Evolutionary conservation across 2,888 invertebrate species (phyloP).

Genomic region (Siphlonurus alternatus): DNA sequence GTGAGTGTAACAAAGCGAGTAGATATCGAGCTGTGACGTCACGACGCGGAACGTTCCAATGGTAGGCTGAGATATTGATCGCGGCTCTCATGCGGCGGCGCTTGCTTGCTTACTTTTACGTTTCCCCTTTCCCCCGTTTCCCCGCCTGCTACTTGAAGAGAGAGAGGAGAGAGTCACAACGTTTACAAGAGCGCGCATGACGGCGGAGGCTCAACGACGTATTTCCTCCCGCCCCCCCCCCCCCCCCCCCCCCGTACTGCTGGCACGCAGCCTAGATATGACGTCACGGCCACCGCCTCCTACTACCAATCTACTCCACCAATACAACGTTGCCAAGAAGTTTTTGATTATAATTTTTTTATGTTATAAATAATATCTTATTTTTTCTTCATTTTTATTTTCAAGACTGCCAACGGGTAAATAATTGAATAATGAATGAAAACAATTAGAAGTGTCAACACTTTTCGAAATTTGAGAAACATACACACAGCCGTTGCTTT

Average conservation of each 20-base stretch:
- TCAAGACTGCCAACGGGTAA: no score
- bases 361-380: no score
- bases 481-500: no score
- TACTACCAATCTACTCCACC: neutral
- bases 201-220: constrained; percentile 2
- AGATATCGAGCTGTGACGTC: neutral
- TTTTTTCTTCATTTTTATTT: no score
- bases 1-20: neutral
- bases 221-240: constrained; percentile 7
- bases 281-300: constrained; percentile 9
- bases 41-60: neutral
- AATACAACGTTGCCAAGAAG: neutral
- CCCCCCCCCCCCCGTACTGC: constrained; percentile 5
- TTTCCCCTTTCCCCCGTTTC: neutral
- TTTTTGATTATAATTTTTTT: no score
- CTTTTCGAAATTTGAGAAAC: no score
- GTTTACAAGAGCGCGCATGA: neutral
- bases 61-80: neutral
- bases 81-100: neutral
- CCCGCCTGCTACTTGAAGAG: neutral
- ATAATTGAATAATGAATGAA: no score
- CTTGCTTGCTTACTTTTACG: no score
- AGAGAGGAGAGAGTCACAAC: neutral
- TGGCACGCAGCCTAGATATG: constrained; percentile 8
- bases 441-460: no score